Evolutionary conservation across 53 echinoderm and acorn worm genomes (phyloP).

Genomic region (Paelopatides confundens): DNA sequence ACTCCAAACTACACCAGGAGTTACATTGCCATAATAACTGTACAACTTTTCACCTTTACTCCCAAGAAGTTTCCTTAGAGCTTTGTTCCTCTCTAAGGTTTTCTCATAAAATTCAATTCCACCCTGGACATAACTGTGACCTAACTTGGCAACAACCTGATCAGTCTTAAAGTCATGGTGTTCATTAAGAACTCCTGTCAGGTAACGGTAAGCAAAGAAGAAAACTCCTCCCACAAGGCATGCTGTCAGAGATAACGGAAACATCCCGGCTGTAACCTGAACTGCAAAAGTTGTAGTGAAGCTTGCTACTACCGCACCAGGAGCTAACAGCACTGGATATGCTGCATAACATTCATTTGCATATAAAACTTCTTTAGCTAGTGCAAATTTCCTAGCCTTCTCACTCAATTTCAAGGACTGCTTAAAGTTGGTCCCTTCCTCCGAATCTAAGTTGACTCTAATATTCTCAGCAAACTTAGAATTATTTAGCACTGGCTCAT

Average conservation of each 20-base stretch:
- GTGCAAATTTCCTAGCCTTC: conserved; percentile 77
- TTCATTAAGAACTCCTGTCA: conserved; percentile 71
- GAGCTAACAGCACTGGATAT: conserved; percentile 74
- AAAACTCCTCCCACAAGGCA: conserved; percentile 53
- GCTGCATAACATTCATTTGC: conserved; percentile 57
- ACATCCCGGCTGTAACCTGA: conserved; percentile 46
- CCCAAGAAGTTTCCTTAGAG: conserved; percentile 80
- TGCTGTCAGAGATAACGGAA: conserved; percentile 58
- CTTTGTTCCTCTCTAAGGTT: conserved; percentile 73
- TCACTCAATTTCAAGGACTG: conserved; percentile 69
- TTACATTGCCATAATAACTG: conserved; percentile 92
- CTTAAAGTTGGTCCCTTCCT: conserved; percentile 70
- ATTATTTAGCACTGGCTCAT: conserved; percentile 60
- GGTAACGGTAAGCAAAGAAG: conserved; percentile 64
- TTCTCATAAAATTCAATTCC: conserved; percentile 91
- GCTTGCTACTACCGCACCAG: conserved; percentile 48
- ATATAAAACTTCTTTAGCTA: conserved; percentile 72
- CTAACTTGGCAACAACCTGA: conserved; percentile 65
- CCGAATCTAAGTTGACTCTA: conserved; percentile 66
- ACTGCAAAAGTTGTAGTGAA: conserved; percentile 71
- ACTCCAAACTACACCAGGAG: conserved; percentile 62
- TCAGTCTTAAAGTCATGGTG: conserved; percentile 75
- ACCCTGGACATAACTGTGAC: conserved; percentile 69
- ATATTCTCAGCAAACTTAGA: conserved; percentile 65
- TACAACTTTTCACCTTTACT: conserved; percentile 77